Conservation (phyloP, 2,888 invertebrate genomes). For the Microchrysa polita region DNA sequence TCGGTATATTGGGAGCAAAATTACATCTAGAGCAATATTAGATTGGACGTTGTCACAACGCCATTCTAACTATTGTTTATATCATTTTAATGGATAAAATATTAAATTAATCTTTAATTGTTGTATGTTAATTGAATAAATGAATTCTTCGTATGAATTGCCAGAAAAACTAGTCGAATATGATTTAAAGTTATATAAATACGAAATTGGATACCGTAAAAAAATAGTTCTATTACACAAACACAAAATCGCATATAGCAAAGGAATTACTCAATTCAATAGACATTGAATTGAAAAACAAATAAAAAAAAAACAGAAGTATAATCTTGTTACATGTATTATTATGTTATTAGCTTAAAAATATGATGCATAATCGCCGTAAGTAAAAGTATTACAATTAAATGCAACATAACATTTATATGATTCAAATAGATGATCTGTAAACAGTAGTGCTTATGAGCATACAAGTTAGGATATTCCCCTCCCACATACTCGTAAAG, state of each 20-base stretch:
- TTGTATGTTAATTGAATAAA: slow-evolving; percentile 27
- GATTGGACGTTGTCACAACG: slow-evolving; percentile 19
- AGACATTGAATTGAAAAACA: slow-evolving; percentile 30
- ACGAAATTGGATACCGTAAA: slow-evolving; percentile 23
- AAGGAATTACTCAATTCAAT: slow-evolving; percentile 42
- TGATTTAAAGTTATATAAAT: slow-evolving; percentile 16
- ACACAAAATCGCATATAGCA: slow-evolving; percentile 26
- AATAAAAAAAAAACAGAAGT: slow-evolving; percentile 15
- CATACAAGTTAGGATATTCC: not conserved
- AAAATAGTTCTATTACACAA: slow-evolving; percentile 2
- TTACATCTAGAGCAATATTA: slow-evolving; percentile 41
- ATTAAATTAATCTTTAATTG: slow-evolving; percentile 30
- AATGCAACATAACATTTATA: too few relatives aligned
- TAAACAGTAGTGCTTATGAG: too few relatives aligned
- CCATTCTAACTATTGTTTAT: slow-evolving; percentile 36
- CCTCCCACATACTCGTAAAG: not conserved
- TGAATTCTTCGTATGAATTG: slow-evolving; percentile 19
- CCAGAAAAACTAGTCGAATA: not conserved
- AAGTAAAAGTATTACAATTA: not conserved
- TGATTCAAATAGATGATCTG: too few relatives aligned
- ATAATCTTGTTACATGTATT: slow-evolving; percentile 33
- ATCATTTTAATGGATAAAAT: slow-evolving; percentile 20
- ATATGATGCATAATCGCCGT: not conserved
- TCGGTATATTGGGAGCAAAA: slow-evolving; percentile 44
- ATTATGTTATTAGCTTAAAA: slow-evolving; percentile 21